These are phyloP conservation scores for Pandion haliaetus DNA, from an alignment of 2,113 vertebrate species.

Conservation along the genomic window DNA sequence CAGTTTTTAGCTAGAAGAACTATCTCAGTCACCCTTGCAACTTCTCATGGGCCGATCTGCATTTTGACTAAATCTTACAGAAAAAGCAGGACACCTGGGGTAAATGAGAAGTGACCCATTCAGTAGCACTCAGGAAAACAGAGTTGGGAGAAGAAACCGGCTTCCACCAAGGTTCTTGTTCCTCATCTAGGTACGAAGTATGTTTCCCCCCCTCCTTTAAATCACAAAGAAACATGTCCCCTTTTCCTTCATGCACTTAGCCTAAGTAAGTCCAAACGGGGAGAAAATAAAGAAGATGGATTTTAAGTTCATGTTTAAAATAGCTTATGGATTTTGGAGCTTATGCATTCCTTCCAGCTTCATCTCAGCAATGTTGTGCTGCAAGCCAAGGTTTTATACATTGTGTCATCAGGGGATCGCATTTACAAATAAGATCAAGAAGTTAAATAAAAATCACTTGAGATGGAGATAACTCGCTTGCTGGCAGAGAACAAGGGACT, in stretches of 20 bases:
- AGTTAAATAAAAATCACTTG: slow-evolving; percentile 63
- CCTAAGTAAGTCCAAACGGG: neutral
- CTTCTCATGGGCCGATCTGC: neutral
- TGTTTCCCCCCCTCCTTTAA: neutral
- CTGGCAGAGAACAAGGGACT: slow-evolving; percentile 41
- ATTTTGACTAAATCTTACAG: neutral
- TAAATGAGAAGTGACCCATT: neutral
- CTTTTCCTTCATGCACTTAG: neutral
- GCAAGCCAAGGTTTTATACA: slow-evolving; percentile 43
- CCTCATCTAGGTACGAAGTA: neutral
- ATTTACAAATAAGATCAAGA: slow-evolving; percentile 67
- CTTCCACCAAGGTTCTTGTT: neutral
- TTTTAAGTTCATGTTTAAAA: neutral
- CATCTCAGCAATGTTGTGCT: neutral
- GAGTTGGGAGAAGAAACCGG: neutral
- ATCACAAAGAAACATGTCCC: neutral
- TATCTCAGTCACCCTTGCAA: neutral
- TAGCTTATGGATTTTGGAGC: neutral
- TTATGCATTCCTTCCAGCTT: slow-evolving; percentile 2
- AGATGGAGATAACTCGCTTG: slow-evolving; percentile 65
- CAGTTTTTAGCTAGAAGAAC: neutral
- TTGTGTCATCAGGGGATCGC: slow-evolving; percentile 41
- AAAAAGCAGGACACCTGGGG: neutral
- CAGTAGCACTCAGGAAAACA: neutral
- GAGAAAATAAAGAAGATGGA: neutral